Conservation (phyloP, 2,113 vertebrate genomes). For the Dasypus novemcinctus region DNA sequence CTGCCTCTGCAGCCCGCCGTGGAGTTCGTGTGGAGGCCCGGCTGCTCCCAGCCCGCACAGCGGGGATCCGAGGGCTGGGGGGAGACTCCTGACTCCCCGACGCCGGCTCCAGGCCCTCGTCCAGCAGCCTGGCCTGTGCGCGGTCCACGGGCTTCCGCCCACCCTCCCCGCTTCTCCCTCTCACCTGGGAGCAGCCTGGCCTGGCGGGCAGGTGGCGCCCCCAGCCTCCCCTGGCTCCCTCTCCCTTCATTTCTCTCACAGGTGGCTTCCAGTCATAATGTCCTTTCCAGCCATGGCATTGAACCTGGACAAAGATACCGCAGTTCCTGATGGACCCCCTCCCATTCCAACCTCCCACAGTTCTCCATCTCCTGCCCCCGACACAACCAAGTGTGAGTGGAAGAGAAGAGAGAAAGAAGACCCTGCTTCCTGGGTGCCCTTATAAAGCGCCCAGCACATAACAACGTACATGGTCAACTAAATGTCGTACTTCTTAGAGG, state of each 20-base stretch:
- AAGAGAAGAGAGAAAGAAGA: not conserved
- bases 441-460: not conserved
- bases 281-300: not conserved
- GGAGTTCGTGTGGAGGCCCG: no score
- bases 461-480: not conserved
- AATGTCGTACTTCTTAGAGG: not conserved
- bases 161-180: not conserved
- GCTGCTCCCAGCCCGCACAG: not conserved
- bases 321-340: no score
- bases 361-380: not conserved
- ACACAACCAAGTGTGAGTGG: not conserved
- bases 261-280: no score
- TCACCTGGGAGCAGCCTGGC: not conserved
- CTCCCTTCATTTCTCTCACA: not conserved
- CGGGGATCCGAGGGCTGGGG: not conserved
- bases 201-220: fast-evolving
- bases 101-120: no score
- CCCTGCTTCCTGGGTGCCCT: not conserved
- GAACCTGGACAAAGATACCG: not conserved
- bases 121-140: no score
- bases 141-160: not conserved
- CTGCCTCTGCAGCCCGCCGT: not conserved
- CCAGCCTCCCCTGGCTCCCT: not conserved
- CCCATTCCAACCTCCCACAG: not conserved
- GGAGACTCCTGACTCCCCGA: not conserved